Base-by-base conservation (phyloP, 2,113 vertebrate genomes). In the Megatriorchis doriae region DNA sequence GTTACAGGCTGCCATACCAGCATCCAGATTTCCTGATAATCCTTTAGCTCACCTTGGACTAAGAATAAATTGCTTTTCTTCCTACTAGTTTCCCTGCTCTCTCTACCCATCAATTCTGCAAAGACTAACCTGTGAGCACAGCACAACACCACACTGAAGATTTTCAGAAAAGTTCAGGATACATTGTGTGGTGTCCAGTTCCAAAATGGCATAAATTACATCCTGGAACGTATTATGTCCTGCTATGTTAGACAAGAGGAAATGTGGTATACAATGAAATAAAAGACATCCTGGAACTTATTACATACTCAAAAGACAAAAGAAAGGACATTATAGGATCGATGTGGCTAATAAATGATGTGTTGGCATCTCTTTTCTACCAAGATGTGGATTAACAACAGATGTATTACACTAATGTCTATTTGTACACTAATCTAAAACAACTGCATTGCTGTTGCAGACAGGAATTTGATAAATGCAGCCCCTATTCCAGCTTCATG, bases 381-480 rank as follows among this genome's bases (percentile, higher is more conserved):
- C 80, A 97, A 97, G 95, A 96, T 38, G 84, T 93, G 98, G 97
- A 98, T 98, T 98, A 98, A 98, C 96, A 98, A 98, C 98, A 98
- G 98, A 98, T 98, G 98, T 98, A 97, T 94, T 89, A 98, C 97
- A 97, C 97, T 96, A 96, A 98, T 97, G 97, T 97, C 97, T 98
- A 98, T 98, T 98, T 98, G 97, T 98, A 98, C 95, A 97, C 97
- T 98, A 98, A 98, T 98, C 96, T 97, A 97, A 98, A 98, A 97
- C 98, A 98, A 98, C 98, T 98, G 98, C 85, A 48, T 94, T 94
- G 97, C 96, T 97, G 96, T 93, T 96, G 95, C 96, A 97, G 98
- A 97, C 97, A 98, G 94, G 97, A 98, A 98, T 98, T 97, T 97
- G 94, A 96, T 93, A 97, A 98, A 98, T 94, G 96, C 94, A 97